phyloP scores from a whole-genome alignment of 1,140 invertebrate species.

The Leguminivora glycinivorella region DNA sequence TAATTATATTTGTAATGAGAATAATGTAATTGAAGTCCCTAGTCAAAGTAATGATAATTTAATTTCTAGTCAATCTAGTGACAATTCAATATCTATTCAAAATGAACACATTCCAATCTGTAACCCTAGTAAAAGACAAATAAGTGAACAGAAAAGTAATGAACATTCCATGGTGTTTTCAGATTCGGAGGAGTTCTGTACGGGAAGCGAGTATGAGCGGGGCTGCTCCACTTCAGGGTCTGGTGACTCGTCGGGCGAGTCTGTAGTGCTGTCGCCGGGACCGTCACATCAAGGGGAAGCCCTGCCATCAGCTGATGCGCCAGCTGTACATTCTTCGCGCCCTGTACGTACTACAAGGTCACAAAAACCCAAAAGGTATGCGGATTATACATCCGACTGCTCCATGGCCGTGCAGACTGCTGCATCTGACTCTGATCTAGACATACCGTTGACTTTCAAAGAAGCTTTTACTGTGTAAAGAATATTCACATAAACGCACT shows the following conservation, averaged over 20 bases:
- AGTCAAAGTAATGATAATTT: too few relatives aligned
- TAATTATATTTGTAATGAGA: background rate
- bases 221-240: background rate
- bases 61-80: too few relatives aligned
- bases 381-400: background rate
- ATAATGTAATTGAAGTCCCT: too few relatives aligned
- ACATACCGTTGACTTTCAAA: too few relatives aligned
- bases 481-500: constrained; percentile 43
- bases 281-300: background rate
- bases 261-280: background rate
- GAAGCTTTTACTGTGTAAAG: constrained; percentile 51
- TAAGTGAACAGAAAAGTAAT: background rate
- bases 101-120: background rate
- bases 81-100: background rate
- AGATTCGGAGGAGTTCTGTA: background rate
- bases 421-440: too few relatives aligned
- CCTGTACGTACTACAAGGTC: background rate
- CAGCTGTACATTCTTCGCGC: background rate
- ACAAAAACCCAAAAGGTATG: background rate
- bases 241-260: background rate
- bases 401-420: constrained; percentile 19
- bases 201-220: background rate
- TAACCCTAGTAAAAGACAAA: too few relatives aligned
- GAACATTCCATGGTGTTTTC: background rate
- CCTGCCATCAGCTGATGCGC: background rate